Base-by-base conservation (phyloP, 2,113 vertebrate species). In the Tinamus guttatus region DNA sequence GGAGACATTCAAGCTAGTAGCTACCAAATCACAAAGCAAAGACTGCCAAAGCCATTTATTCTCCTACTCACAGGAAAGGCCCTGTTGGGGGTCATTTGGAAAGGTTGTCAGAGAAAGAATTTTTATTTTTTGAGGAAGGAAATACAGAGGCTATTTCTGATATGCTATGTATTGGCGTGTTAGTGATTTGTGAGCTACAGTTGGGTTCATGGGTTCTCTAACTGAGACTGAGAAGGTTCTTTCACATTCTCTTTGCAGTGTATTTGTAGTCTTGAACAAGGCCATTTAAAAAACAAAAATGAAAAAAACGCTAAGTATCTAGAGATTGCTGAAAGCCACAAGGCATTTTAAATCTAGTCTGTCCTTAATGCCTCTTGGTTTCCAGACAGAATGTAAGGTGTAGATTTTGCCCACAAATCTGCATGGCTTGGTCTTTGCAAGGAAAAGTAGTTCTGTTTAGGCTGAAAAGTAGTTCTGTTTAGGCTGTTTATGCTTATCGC, bases 21-120 rank as follows among this genome's bases (percentile, higher is more conserved):
- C 60, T 71, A 68, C 41, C 2, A 0, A 88, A 47, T 75, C 64
- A 83, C 60, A 86, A 94, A 56, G 73, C 4, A 0, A 81, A 69
- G 76, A 62, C 76, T 81, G 87, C 90, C 51, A 71, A 76, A 86
- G 92, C 76, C 80, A 38, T 90, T 89, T 90, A 71, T 88, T 93
- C 85, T 92, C 62, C 74, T 77, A 60, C 73, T 51, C 60, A 21
- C 32, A 76, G 59, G 69, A 88, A 83, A 67, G 41, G 65, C 45
- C 71, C 60, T 85, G 85, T 52, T 63, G 63, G 69, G 78, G 71
- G 51, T 73, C 74, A 63, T 79, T 93, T 87, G 73, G 92, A 86
- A 75, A 85, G n/a, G 38, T 63, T 81, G 77, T 41, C 52, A 75
- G 77, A 47, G 60, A 60, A 90, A 20, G 60, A 75, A 81, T 89